A percentile compares a stretch with the other conserved stretches of the same genome.
These are phyloP conservation scores for Parauchenoglanis punctatus DNA, from an alignment of 2,797 vertebrate species.

Conservation along the genomic window DNA sequence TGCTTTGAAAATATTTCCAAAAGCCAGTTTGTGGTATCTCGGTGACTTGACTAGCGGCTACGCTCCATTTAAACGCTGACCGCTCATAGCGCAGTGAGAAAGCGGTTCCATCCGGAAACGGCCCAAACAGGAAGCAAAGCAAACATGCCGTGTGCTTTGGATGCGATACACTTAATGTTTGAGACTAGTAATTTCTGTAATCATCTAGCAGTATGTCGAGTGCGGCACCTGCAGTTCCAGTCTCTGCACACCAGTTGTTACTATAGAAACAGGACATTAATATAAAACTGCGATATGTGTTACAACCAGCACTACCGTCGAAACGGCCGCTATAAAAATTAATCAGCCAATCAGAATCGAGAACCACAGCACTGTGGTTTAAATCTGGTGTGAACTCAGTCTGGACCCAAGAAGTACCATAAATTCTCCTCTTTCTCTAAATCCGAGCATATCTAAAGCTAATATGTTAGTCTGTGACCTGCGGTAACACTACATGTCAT, in stretches of 20 bases:
- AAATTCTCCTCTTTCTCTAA: background rate
- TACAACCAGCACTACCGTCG: background rate
- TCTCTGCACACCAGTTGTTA: background rate
- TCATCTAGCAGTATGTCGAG: background rate
- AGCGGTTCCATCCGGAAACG: background rate
- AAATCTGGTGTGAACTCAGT: background rate
- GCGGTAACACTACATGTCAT: slow-evolving; percentile 51
- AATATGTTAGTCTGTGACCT: slow-evolving; percentile 56
- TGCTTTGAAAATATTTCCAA: background rate
- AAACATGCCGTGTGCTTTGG: background rate
- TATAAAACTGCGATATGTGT: background rate
- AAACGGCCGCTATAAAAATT: background rate
- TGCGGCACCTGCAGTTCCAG: background rate
- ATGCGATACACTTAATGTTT: background rate
- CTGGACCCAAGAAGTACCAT: background rate
- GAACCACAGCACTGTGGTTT: background rate
- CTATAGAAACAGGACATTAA: background rate
- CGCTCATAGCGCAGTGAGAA: background rate
- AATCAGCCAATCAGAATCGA: background rate
- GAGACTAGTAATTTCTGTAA: background rate
- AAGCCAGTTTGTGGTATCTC: background rate
- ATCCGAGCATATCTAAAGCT: slow-evolving; percentile 41
- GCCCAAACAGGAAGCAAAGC: background rate
- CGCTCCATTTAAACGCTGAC: too few relatives aligned
- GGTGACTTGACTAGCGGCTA: background rate